phyloP scores from a whole-genome alignment of 2,113 vertebrate genomes.

The Phocoena phocoena region DNA sequence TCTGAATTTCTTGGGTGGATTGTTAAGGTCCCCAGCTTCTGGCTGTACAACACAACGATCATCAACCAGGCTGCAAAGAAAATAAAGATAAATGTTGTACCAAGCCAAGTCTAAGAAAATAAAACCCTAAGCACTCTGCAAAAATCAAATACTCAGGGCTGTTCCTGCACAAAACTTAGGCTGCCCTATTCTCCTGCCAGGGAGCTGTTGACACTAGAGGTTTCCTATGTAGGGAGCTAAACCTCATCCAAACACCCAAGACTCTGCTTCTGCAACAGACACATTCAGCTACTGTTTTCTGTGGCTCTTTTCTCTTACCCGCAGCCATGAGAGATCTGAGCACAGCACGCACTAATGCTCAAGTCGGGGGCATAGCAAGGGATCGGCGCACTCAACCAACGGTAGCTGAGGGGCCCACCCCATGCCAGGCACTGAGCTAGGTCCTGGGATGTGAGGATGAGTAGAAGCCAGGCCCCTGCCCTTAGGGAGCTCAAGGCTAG shows the following conservation, averaged over 20 bases:
- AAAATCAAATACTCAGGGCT: neutral
- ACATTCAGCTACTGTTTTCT: neutral
- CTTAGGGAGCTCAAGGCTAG: neutral
- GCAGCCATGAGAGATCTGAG: neutral
- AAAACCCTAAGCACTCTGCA: neutral
- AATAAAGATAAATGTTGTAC: neutral
- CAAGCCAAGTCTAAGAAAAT: neutral
- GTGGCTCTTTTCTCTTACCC: neutral
- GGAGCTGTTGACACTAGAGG: neutral
- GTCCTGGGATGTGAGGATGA: too few relatives aligned
- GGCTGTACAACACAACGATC: slow-evolving; percentile 98
- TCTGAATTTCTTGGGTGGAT: slow-evolving; percentile 98
- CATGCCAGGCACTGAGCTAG: neutral
- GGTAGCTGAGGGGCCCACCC: neutral
- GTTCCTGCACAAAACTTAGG: neutral
- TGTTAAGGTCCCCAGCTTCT: slow-evolving; percentile 97
- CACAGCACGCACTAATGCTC: neutral
- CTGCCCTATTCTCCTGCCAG: neutral
- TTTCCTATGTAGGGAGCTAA: neutral
- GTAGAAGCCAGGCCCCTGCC: neutral
- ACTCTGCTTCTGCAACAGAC: neutral
- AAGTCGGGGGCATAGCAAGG: accelerated
- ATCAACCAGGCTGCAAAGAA: slow-evolving; percentile 93
- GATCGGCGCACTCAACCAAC: neutral
- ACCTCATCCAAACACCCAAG: neutral